phyloP scores from a whole-genome alignment of 2,797 vertebrate genomes.

The Prionace glauca region DNA sequence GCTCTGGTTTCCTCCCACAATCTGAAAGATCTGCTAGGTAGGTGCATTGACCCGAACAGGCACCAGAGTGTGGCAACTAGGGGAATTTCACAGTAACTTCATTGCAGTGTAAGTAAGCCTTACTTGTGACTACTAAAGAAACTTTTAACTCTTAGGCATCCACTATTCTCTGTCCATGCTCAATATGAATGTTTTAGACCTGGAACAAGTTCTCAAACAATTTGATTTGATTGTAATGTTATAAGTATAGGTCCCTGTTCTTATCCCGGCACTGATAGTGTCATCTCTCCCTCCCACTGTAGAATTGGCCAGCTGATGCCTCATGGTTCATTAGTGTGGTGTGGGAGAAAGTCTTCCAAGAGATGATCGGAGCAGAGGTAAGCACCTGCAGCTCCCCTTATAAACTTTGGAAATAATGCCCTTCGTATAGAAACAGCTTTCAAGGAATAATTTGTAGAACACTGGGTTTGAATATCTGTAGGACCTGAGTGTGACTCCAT shows the following conservation, averaged over 20 bases:
- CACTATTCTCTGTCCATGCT: neutral
- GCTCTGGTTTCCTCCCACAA: no score
- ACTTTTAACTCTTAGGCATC: neutral
- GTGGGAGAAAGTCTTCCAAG: constrained; percentile 9
- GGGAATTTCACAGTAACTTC: no score
- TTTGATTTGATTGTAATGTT: constrained; percentile 21
- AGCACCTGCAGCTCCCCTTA: neutral
- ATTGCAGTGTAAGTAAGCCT: no score
- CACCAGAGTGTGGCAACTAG: no score
- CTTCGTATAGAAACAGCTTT: neutral
- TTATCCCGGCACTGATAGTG: neutral
- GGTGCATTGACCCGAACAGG: no score
- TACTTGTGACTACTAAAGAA: no score
- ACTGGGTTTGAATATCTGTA: neutral
- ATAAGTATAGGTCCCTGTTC: neutral
- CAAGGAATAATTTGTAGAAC: neutral
- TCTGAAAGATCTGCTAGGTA: no score
- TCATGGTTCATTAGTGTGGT: constrained; percentile 34
- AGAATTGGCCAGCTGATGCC: neutral
- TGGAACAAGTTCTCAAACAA: neutral
- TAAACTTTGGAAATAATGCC: constrained; percentile 15
- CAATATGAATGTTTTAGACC: neutral
- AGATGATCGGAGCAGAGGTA: constrained; percentile 15
- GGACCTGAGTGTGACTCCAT: neutral
- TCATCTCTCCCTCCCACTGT: constrained; percentile 11